These are phyloP conservation scores for Timema podura DNA, from an alignment of 2,888 invertebrate species.

Conservation along the genomic window DNA sequence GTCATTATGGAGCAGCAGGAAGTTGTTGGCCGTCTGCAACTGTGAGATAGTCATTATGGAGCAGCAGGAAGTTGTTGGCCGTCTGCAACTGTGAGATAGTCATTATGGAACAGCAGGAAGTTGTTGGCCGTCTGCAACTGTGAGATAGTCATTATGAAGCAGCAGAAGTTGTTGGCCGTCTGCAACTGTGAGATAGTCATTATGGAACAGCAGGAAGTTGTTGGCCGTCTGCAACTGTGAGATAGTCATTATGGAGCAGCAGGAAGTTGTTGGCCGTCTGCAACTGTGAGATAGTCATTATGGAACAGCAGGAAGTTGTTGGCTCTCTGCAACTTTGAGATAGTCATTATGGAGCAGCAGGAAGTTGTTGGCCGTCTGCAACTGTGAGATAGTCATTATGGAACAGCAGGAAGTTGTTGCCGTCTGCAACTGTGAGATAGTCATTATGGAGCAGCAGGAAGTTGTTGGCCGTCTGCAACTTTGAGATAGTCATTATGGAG, in stretches of 20 bases:
- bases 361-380: conserved; percentile 64
- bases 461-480: conserved; percentile 64
- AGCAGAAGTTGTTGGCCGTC: conserved; percentile 68
- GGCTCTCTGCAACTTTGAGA: conserved; percentile 60
- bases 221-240: conserved; percentile 65
- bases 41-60: no score
- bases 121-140: conserved; percentile 65
- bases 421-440: no score
- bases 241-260: conserved; percentile 67
- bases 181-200: no score
- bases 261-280: conserved; percentile 67
- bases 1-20: conserved; percentile 68
- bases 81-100: no score
- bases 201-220: conserved; percentile 66
- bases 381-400: no score
- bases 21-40: conserved; percentile 64
- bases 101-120: conserved; percentile 66
- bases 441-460: conserved; percentile 68
- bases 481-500: no score
- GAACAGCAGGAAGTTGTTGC: conserved; percentile 66
- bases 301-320: conserved; percentile 70
- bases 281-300: no score
- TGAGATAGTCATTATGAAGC: no score
- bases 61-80: conserved; percentile 66
- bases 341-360: conserved; percentile 68